These are phyloP conservation scores for Chrysomela aeneicollis DNA, from an alignment of 2,888 invertebrate genomes.

Conservation along the genomic window DNA sequence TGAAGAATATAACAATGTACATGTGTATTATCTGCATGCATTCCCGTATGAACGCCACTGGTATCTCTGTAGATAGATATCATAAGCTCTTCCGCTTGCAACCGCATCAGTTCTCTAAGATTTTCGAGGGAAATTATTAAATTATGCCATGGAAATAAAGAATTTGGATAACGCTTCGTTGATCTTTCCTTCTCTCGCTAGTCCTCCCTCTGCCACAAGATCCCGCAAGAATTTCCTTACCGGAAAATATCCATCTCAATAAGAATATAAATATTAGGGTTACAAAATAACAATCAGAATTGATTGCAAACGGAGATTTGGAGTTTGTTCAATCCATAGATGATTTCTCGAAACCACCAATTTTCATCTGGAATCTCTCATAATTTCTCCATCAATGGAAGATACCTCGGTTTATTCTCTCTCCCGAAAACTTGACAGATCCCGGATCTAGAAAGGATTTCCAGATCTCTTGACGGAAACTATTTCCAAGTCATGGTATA, in stretches of 20 bases:
- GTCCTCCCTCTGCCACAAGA: constrained; percentile 8
- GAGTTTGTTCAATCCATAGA: too few species aligned
- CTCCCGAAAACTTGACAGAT: constrained; percentile 38
- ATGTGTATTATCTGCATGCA: not conserved
- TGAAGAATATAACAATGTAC: too few species aligned
- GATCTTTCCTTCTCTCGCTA: constrained; percentile 20
- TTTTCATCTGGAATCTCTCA: constrained; percentile 31
- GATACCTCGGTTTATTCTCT: constrained; percentile 39
- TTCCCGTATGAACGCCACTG: constrained; percentile 10
- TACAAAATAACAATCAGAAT: too few species aligned
- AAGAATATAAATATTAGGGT: not conserved
- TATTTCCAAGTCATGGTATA: constrained; percentile 49
- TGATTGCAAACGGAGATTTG: too few species aligned
- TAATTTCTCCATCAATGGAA: constrained; percentile 50
- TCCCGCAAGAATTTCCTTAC: not conserved
- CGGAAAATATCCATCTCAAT: not conserved
- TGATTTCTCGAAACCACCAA: not conserved
- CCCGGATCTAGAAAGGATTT: constrained; percentile 36
- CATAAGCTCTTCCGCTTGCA: constrained; percentile 44
- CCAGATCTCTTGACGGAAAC: constrained; percentile 46
- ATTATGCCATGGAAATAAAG: constrained; percentile 52
- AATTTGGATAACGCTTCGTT: constrained; percentile 41
- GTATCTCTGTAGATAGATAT: constrained; percentile 27
- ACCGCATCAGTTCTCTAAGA: constrained; percentile 48
- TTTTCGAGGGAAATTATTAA: constrained; percentile 57